A percentile compares a stretch with the other conserved stretches of the same genome.
Evolutionary conservation across 2,113 vertebrate genomes (phyloP).

Genomic region (Corythaeola cristata): DNA sequence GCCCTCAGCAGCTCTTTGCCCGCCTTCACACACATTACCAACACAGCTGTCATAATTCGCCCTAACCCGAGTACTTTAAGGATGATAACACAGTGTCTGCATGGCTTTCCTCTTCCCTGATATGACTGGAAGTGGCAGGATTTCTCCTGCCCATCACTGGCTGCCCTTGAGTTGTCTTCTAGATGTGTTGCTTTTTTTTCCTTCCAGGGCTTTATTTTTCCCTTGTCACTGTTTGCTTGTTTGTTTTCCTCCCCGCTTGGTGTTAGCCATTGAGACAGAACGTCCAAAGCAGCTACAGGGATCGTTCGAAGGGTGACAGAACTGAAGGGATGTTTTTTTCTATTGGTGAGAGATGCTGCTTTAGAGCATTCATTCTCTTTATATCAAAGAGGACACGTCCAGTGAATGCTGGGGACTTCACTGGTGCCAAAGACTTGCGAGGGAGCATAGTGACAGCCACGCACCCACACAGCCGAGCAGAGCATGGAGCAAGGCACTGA

Average conservation of each 20-base stretch:
- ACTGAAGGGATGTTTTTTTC: not conserved
- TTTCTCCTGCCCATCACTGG: slow-evolving; percentile 14
- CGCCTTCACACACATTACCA: not conserved
- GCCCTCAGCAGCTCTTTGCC: not conserved
- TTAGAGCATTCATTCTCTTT: not conserved
- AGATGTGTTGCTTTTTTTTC: not conserved
- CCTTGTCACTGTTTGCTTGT: not conserved
- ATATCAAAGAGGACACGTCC: not conserved
- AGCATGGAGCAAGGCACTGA: not conserved
- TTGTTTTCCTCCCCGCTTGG: not conserved
- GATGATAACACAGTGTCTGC: not conserved
- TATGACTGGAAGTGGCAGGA: slow-evolving; percentile 39
- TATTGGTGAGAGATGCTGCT: not conserved
- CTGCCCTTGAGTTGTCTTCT: slow-evolving; percentile 61
- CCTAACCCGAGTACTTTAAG: not conserved
- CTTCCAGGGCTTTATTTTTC: not conserved
- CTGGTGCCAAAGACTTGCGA: not conserved
- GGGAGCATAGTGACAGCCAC: not conserved
- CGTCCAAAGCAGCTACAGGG: not conserved
- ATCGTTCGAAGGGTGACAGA: not conserved
- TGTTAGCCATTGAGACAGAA: not conserved
- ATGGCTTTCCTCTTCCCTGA: not conserved
- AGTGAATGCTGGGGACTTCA: not conserved
- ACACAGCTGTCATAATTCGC: not conserved
- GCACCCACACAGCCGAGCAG: rapidly evolving